phyloP scores from a whole-genome alignment of 1,140 invertebrate genomes.

The Copidosoma floridanum region DNA sequence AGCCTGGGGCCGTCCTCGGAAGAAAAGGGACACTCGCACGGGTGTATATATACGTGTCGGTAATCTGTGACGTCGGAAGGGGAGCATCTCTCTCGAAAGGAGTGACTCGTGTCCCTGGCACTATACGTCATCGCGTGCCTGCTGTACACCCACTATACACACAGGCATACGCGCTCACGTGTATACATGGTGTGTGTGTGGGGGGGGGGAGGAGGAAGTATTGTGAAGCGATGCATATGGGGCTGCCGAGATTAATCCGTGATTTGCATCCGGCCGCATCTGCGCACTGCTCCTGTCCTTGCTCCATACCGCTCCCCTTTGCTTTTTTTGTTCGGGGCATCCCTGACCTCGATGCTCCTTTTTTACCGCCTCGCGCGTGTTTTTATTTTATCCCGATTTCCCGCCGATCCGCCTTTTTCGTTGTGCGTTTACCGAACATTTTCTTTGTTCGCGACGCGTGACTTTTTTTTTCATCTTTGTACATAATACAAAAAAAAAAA shows the following conservation, averaged over 20 bases:
- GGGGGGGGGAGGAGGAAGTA: no score
- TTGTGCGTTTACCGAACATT: no score
- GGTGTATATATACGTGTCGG: constrained; percentile 3
- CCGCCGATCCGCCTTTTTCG: no score
- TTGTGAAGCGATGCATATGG: constrained; percentile 7
- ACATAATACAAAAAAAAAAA: no score
- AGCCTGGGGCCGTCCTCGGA: no score
- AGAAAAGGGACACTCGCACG: constrained; percentile 46
- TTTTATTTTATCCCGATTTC: background rate
- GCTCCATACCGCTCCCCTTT: no score
- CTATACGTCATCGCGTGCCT: background rate
- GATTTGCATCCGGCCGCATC: constrained; percentile 52
- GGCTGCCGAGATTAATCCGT: constrained; percentile 48
- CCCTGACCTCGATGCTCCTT: background rate
- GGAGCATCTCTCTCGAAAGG: constrained; percentile 29
- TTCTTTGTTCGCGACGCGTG: no score
- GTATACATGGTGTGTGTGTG: background rate
- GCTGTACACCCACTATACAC: no score
- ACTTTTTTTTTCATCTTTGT: background rate
- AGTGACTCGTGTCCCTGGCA: constrained; percentile 42
- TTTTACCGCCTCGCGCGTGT: background rate
- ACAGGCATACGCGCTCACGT: background rate
- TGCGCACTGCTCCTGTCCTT: constrained; percentile 27
- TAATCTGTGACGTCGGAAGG: constrained; percentile 34
- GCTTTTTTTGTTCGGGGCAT: background rate